These are phyloP conservation scores for Halichoerus grypus DNA, from an alignment of 2,113 vertebrate species.

Conservation along the genomic window DNA sequence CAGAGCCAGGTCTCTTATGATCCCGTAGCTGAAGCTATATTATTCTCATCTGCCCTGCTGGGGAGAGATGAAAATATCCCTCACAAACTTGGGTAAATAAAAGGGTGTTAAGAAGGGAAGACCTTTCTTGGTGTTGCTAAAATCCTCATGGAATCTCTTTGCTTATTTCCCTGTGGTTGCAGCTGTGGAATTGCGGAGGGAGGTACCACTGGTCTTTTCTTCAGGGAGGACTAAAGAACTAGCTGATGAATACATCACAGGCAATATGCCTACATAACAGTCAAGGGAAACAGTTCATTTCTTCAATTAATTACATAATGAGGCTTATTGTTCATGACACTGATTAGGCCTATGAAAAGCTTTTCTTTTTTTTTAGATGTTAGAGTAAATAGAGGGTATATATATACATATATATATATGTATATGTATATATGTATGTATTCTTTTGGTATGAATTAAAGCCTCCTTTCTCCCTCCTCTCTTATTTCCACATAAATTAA, in stretches of 20 bases:
- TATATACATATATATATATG: neutral
- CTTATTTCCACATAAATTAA: conserved; percentile 87
- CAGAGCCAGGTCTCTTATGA: conserved; percentile 62
- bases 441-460: conserved; percentile 74
- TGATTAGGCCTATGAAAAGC: conserved; percentile 51
- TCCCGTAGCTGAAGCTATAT: neutral
- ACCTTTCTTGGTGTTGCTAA: neutral
- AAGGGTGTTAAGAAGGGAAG: neutral
- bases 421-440: neutral
- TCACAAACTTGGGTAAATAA: neutral
- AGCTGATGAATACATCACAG: neutral
- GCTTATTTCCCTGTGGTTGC: neutral
- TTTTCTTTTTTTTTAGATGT: neutral
- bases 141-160: neutral
- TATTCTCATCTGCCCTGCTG: conserved; percentile 55
- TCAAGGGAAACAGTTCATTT: conserved; percentile 51
- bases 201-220: neutral
- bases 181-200: neutral
- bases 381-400: conserved; percentile 65
- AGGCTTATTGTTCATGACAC: neutral
- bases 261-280: neutral
- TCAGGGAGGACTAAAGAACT: conserved; percentile 52
- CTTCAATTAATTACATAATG: conserved; percentile 68
- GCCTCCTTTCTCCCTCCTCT: conserved; percentile 71
- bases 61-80: conserved; percentile 35